Evolutionary conservation across 2,797 vertebrate species (phyloP).

Genomic region (Sebastes nivosus): DNA sequence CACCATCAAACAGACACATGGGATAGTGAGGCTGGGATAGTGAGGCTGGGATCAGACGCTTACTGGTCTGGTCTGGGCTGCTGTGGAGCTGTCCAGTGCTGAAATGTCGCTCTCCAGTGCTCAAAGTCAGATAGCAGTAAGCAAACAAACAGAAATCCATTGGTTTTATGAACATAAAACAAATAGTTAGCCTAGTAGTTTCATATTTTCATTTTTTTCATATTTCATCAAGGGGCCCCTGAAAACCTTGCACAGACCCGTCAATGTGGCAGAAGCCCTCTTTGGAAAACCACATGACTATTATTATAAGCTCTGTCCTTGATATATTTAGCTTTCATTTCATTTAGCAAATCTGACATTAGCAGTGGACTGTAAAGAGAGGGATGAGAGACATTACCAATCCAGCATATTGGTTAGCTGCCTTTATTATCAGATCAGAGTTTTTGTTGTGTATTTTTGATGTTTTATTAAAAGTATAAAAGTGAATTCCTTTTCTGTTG

Average conservation of each 20-base stretch:
- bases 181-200: neutral
- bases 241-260: neutral
- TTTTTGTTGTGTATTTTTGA: neutral
- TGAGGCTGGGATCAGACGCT: neutral
- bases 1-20: conserved; percentile 20
- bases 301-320: conserved; percentile 19
- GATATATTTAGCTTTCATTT: conserved; percentile 39
- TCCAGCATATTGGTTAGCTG: neutral
- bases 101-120: conserved; percentile 74
- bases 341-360: neutral
- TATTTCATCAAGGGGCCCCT: neutral
- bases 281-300: conserved; percentile 18
- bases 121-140: conserved; percentile 40
- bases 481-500: neutral
- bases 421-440: neutral
- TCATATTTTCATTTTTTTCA: neutral
- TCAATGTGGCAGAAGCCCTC: neutral
- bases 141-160: neutral
- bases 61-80: conserved; percentile 6
- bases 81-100: conserved; percentile 76
- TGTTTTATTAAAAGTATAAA: neutral
- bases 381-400: neutral
- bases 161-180: neutral
- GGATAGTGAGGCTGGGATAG: neutral
- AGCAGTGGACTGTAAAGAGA: neutral